Evolutionary conservation across 1,140 invertebrate genomes (phyloP), one percentile per base, ranked within the genome.

Genomic region (Harpegnathos saltator): DNA sequence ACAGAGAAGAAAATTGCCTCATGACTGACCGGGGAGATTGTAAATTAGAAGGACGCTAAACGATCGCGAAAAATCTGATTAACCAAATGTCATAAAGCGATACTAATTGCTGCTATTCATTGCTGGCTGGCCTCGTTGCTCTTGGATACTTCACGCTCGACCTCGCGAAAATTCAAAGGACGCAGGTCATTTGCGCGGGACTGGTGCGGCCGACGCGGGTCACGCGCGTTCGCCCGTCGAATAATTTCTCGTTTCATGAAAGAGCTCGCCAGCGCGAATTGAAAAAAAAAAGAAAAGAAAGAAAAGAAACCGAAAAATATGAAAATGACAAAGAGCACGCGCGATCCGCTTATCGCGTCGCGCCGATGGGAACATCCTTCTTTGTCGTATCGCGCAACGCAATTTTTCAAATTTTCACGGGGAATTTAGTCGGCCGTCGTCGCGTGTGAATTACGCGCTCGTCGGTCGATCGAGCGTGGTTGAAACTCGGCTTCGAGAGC

Each of bases 381-480:
- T 7, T 15, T n/a, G 17, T 19, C 52, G 33, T 33, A 15, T 33
- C 24, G 33, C 12, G 44, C 22, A 24, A 19, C 50, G 52, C 52
- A 71, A 26, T 80, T 71, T 80, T 80, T 80, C 38, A 59, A 80
- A 69, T 56, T 80, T 44, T 80, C 59, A 71, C 12, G 12, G 24
- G 33, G 19, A 69, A 71, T 80, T 69, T 71, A 59, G 69, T 52
- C 52, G 14, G 7, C 33, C 22, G 50, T 44, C 33, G 52, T 78
- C 63, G 19, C 52, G 52, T 19, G 29, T 71, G 59, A 58, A 71
- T 80, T 80, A 80, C 75, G 33, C 65, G 71, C 59, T 71, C 75
- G 52, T 69, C 52, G 75, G 75, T 80, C 75, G 75, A 71, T 80
- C 52, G 65, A 80, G n/a, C 75, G 24, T 58, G 52, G 65, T 44